Evolutionary conservation across 2,113 vertebrate species (phyloP).

Genomic region (Herpailurus yagouaroundi): DNA sequence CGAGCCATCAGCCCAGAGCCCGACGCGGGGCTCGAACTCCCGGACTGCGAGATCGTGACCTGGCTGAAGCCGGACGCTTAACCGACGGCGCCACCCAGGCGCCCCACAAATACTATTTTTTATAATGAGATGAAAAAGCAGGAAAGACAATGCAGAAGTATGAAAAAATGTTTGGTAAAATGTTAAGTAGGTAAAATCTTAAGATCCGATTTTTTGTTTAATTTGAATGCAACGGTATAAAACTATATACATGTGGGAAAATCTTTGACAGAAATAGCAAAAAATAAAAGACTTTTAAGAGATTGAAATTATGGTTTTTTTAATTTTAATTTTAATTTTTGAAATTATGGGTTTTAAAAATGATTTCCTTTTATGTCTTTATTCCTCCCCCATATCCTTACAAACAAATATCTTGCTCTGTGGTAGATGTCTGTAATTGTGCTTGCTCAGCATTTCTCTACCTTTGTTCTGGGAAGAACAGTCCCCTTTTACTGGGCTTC

Average conservation of each 20-base stretch:
- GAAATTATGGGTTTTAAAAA: neutral
- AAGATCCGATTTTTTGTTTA: neutral
- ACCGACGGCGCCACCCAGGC: no score
- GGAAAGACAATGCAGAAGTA: neutral
- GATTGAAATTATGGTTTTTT: neutral
- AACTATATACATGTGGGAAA: neutral
- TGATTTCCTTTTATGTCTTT: neutral
- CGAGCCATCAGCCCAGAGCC: no score
- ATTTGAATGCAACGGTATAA: neutral
- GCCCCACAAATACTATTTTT: conserved; percentile 24
- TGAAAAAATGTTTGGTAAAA: neutral
- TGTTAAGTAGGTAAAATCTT: neutral
- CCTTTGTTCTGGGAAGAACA: neutral
- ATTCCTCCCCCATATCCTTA: neutral
- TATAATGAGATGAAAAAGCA: neutral
- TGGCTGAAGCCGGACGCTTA: no score
- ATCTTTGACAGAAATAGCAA: neutral
- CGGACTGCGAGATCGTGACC: no score
- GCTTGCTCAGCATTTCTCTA: neutral
- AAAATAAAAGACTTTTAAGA: conserved; percentile 8
- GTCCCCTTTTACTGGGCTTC: neutral
- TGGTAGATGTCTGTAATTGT: neutral
- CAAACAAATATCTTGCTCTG: neutral
- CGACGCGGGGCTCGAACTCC: no score
- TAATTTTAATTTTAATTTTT: no score